A percentile compares a stretch with the other conserved stretches of the same genome.
These are phyloP conservation scores for Sebastes hubbsi DNA, from an alignment of 2,797 vertebrate genomes.

Conservation along the genomic window DNA sequence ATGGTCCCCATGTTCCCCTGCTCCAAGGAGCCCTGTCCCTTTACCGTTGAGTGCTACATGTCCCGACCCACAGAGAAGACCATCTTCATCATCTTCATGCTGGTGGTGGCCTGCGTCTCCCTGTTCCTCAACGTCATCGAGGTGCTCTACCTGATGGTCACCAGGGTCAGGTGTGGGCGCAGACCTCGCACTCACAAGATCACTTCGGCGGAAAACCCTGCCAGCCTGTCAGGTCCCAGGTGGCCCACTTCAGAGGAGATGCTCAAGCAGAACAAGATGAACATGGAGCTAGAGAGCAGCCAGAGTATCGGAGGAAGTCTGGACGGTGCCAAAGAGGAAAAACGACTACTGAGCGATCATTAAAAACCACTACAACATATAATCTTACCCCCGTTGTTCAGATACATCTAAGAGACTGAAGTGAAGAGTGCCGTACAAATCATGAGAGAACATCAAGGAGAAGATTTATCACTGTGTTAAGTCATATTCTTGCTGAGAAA, in stretches of 20 bases:
- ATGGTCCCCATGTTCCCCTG: conserved; percentile 93
- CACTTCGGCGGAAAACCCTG: conserved; percentile 36
- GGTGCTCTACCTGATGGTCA: conserved; percentile 68
- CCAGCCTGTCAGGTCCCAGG: conserved; percentile 3
- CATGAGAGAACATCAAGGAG: background rate
- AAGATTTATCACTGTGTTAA: background rate
- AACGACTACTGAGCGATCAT: conserved; percentile 42
- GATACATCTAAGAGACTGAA: conserved; percentile 11
- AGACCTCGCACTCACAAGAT: background rate
- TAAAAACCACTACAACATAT: conserved; percentile 6
- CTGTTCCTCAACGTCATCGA: conserved; percentile 68
- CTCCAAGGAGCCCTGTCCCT: conserved; percentile 88
- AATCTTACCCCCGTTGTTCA: background rate
- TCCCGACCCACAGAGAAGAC: conserved; percentile 70
- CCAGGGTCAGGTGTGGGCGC: conserved; percentile 39
- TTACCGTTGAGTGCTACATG: conserved; percentile 82
- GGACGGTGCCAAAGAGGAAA: conserved; percentile 76
- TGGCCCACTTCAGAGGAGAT: conserved; percentile 12
- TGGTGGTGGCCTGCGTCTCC: conserved; percentile 72
- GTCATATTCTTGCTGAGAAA: background rate
- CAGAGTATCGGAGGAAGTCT: conserved; percentile 63
- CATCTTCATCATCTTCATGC: conserved; percentile 78
- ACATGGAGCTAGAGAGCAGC: conserved; percentile 63
- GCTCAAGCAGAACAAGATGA: conserved; percentile 62
- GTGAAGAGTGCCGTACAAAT: background rate